phyloP scores from a whole-genome alignment of 1,140 invertebrate genomes.

The Pemphigus obesinymphae region DNA sequence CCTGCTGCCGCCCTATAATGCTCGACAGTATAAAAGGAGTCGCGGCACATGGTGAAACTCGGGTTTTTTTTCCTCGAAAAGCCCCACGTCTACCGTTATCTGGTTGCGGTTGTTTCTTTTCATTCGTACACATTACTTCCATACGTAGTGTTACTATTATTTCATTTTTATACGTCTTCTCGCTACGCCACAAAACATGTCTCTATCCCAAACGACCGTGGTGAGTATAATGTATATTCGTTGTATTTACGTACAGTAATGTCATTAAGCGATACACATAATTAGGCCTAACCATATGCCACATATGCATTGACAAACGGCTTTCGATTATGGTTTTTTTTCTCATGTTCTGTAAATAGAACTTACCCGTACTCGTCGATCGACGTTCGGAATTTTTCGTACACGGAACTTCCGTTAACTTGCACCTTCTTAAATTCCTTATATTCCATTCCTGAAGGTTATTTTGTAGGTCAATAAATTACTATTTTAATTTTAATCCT shows the following conservation, averaged over 20 bases:
- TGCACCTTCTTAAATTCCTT: no score
- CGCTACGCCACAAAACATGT: neutral
- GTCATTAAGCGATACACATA: no score
- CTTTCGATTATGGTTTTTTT: neutral
- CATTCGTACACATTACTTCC: neutral
- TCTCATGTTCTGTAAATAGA: neutral
- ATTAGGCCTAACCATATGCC: neutral
- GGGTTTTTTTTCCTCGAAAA: neutral
- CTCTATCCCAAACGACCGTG: constrained; percentile 9
- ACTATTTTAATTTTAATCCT: no score
- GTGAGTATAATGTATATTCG: neutral
- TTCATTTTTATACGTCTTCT: neutral
- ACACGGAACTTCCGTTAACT: neutral
- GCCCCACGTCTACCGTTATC: neutral
- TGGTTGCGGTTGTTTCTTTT: neutral
- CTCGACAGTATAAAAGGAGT: constrained; percentile 35
- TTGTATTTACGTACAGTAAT: neutral
- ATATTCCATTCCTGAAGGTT: neutral
- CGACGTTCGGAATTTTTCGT: neutral
- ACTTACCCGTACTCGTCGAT: neutral
- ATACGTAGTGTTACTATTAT: neutral
- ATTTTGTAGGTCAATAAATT: constrained; percentile 35
- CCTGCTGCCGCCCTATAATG: neutral
- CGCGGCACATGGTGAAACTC: constrained; percentile 13
- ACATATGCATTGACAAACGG: neutral